phyloP scores from a whole-genome alignment of 2,888 invertebrate species.

The Eupithecia subfuscata region DNA sequence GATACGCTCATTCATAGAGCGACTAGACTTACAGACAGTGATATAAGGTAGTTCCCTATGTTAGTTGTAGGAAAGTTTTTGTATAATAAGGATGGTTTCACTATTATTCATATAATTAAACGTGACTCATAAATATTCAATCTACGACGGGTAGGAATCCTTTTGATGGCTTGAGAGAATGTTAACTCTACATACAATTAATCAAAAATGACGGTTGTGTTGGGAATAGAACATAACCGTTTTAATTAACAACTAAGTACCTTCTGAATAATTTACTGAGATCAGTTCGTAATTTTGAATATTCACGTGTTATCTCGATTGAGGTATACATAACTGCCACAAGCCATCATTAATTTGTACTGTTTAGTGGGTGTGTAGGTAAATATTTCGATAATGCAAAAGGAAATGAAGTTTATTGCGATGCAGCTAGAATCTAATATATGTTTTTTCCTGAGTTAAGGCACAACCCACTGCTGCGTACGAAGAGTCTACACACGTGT shows the following conservation, averaged over 20 bases:
- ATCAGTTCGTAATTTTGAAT: background rate
- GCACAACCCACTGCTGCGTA: too few species aligned
- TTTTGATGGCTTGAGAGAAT: background rate
- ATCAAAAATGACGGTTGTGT: background rate
- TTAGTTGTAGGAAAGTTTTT: background rate
- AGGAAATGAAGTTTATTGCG: background rate
- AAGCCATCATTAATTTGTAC: too few species aligned
- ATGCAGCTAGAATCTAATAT: background rate
- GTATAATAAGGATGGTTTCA: background rate
- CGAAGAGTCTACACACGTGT: too few species aligned
- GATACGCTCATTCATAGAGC: background rate
- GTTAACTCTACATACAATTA: background rate
- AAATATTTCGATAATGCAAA: background rate
- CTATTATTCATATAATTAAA: background rate
- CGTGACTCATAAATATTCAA: conserved; percentile 3
- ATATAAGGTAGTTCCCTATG: background rate
- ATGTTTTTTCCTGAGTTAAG: too few species aligned
- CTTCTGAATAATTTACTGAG: background rate
- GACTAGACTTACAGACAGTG: background rate
- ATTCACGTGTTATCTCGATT: background rate
- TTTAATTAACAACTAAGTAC: background rate
- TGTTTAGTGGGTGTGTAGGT: too few species aligned
- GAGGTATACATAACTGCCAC: background rate
- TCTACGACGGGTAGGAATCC: background rate
- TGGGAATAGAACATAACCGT: background rate